A percentile compares a stretch with the other conserved stretches of the same genome.
Evolutionary conservation across 1,140 invertebrate genomes (phyloP).

Genomic region (Venustaconcha ellipsiformis): DNA sequence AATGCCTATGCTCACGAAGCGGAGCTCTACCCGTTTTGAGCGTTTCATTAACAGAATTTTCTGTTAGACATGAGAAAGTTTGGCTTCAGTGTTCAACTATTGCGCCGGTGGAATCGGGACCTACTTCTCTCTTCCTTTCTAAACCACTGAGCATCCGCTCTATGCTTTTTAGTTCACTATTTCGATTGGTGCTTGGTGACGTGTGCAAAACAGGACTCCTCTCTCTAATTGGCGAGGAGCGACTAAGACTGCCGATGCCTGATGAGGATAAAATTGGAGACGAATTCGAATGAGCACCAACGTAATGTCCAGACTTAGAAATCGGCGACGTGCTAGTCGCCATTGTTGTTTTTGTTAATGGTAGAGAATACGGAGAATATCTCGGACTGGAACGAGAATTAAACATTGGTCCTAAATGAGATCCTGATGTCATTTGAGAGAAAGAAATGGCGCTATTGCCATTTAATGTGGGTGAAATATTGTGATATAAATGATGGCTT

Average conservation of each 20-base stretch:
- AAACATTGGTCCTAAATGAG: slow-evolving; percentile 49
- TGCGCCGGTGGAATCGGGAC: slow-evolving; percentile 35
- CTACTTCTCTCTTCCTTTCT: slow-evolving; percentile 71
- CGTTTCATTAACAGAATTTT: too few relatives aligned
- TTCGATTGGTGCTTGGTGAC: slow-evolving; percentile 62
- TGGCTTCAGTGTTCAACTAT: slow-evolving; percentile 33
- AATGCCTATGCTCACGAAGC: too few relatives aligned
- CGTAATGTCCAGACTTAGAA: slow-evolving; percentile 53
- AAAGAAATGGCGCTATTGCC: slow-evolving; percentile 33
- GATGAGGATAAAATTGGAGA: slow-evolving; percentile 72
- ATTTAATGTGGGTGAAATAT: slow-evolving; percentile 37
- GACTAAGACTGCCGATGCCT: slow-evolving; percentile 68
- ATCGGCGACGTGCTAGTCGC: slow-evolving; percentile 56
- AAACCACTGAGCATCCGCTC: slow-evolving; percentile 97
- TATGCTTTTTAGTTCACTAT: slow-evolving; percentile 88
- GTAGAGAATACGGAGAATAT: slow-evolving; percentile 87
- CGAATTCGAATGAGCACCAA: slow-evolving; percentile 73
- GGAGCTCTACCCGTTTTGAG: too few relatives aligned
- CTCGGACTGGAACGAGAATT: slow-evolving; percentile 72
- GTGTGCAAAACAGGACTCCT: slow-evolving; percentile 40
- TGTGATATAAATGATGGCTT: slow-evolving; percentile 47
- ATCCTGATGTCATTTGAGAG: slow-evolving; percentile 19
- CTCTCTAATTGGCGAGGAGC: slow-evolving; percentile 64
- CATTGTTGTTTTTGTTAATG: slow-evolving; percentile 70
- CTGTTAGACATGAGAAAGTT: too few relatives aligned